phyloP scores from a whole-genome alignment of 1,140 invertebrate species.

The Rhyacophila brunnea region DNA sequence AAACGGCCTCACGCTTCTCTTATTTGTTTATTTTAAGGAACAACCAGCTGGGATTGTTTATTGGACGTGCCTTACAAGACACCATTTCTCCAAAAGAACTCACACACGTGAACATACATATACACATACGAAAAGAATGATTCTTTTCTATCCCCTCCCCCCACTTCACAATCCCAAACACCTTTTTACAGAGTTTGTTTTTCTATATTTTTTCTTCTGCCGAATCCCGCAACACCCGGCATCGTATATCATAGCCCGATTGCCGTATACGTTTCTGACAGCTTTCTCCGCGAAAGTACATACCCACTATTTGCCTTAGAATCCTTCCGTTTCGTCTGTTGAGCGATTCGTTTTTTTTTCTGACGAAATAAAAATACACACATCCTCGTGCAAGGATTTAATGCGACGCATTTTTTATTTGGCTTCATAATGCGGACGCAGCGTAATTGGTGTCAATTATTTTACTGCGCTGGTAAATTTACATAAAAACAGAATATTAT shows the following conservation, averaged over 20 bases:
- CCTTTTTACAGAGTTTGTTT: neutral
- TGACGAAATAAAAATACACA: no score
- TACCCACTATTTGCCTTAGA: constrained; percentile 20
- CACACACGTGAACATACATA: no score
- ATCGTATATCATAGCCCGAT: constrained; percentile 20
- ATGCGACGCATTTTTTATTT: no score
- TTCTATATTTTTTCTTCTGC: neutral
- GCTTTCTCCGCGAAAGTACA: constrained; percentile 19
- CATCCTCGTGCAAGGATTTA: no score
- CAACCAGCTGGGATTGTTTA: constrained; percentile 30
- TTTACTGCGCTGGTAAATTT: no score
- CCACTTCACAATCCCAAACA: neutral
- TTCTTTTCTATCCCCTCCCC: neutral
- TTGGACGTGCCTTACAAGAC: constrained; percentile 26
- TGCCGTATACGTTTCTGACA: constrained; percentile 22
- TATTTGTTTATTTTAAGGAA: constrained; percentile 33
- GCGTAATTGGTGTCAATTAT: no score
- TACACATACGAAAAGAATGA: no score
- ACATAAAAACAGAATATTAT: no score
- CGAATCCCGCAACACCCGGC: constrained; percentile 3
- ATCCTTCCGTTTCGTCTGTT: constrained; percentile 12
- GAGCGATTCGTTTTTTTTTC: neutral
- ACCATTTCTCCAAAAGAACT: neutral
- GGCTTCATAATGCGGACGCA: no score
- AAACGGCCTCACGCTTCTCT: constrained; percentile 21